Base-by-base conservation (phyloP, 2,888 invertebrate genomes). In the Drosophila austrosaltans region DNA sequence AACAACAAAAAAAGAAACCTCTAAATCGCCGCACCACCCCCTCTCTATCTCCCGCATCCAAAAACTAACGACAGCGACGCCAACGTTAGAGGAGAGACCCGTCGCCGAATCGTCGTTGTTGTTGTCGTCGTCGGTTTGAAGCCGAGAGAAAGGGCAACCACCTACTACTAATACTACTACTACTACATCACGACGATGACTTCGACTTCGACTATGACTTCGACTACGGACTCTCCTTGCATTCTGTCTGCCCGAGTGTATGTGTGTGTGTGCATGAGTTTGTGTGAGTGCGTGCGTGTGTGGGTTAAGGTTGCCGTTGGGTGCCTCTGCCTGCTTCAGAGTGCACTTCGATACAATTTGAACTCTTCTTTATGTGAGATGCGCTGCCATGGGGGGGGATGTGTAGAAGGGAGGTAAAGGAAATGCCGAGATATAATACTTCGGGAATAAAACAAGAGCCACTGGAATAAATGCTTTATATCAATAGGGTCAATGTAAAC, bases 331-430 rank as follows among this genome's bases (percentile, higher is more conserved):
- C 40, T 40, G 40, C 10, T 53, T 48, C 86, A 82, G 72, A 77
- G 71, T 80, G 68, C 54, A 66, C 73, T 81, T 87, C 82, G 82
- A 82, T 82, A 82, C 85, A 87, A 87, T 82, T 87, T 87, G 76
- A 84, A 87, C 82, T 84, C 81, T 82, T 84, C 85, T 87, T 87
- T 81, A 75, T 79, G 84, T 77, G 69, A 77, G 69, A 77, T 73
- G 74, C 67, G 74, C 74, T 61, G 57, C 39, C 53, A 63, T 67
- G 32, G 66, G 66, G 61, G 32, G 63, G 66, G 63, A 39, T 32
- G 5, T 32, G 3, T 32, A 6, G 5, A 6, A n/a, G 20, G 44
- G 20, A 10, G 22, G 22, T 2, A 16, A 16, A 16, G 16, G 16
- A 16, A 16, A 16, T 16, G 22, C 10, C 20, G 16, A 44, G 44